Base-by-base conservation (phyloP, 2,797 vertebrate species). In the Xyrichtys novacula region DNA sequence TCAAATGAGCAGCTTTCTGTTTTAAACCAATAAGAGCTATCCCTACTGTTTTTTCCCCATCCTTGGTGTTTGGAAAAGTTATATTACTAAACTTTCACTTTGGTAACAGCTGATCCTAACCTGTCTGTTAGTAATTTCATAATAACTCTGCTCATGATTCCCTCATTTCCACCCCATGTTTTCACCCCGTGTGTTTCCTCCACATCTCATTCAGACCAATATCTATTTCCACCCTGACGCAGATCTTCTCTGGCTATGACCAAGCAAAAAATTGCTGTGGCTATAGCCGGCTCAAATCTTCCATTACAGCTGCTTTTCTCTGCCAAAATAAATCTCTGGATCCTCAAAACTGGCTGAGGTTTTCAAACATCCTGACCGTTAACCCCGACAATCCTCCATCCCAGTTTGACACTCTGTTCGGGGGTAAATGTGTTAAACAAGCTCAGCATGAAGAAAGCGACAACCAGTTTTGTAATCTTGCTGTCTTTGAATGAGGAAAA, bases 261-360 rank as follows among this genome's bases (percentile, higher is more conserved):
- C 25, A 48, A 56, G 10, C 25, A 56, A 10, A 9, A 71, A 23
- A 62, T 53, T 12, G 19, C 7, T 38, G 20, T 25, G 49, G 48
- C 53, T 31, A 26, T 15, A 44, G 39, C 48, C 73, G 60, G 61
- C 42, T 50, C 9, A 44, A 31, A 7, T 56, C 32, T 40, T 32
- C 19, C 40, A 64, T 64, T 44, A 46, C 6, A 32, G 39, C 4
- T 46, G n/a, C 15, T 32, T 17, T 15, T 26, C 16, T 34, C 19
- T 56, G 32, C 32, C 43, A n/a, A 70, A 70, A 6, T 22, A 15
- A 12, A 23, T 29, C 12, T 36, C 25, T 15, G 44, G 20, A 47
- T 50, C 23, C 38, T 48, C 11, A 14, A 38, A 38, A 43, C 29
- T 16, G n/a, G 29, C 36, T 12, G 28, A 49, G 5, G 31, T 29